phyloP scores from a whole-genome alignment of 2,797 vertebrate genomes.

The Propithecus perrieri region DNA sequence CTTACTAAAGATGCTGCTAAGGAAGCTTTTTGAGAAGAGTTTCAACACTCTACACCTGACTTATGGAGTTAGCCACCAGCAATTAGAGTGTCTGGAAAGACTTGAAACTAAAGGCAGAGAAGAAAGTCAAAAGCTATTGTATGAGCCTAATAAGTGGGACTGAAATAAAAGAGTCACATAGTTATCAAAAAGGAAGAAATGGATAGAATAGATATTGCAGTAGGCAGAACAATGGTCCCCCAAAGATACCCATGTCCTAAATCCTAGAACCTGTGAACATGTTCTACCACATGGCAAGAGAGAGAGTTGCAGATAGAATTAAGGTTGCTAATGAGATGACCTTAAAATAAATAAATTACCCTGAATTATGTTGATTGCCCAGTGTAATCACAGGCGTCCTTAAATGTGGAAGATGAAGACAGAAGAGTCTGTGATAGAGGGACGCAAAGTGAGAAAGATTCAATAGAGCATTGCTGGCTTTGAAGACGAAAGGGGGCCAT shows the following conservation, averaged over 20 bases:
- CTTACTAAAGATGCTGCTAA: neutral
- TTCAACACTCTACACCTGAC: neutral
- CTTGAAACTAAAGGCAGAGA: neutral
- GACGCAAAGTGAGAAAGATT: neutral
- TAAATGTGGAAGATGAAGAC: neutral
- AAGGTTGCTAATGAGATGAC: neutral
- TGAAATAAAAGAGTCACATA: neutral
- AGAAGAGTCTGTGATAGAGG: neutral
- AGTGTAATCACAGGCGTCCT: neutral
- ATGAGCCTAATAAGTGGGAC: neutral
- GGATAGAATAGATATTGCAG: neutral
- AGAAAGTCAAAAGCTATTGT: neutral
- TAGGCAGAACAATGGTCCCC: neutral
- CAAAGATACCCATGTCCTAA: neutral
- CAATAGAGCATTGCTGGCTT: neutral
- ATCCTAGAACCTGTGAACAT: neutral
- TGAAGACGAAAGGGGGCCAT: neutral
- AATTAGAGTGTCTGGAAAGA: neutral
- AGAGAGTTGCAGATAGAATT: neutral
- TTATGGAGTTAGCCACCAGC: neutral
- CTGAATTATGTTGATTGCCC: neutral
- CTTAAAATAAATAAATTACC: neutral
- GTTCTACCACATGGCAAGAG: neutral
- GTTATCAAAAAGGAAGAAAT: neutral
- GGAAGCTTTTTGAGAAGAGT: neutral